These are phyloP conservation scores for Acyrthosiphon pisum DNA, from an alignment of 1,140 invertebrate species.

Conservation along the genomic window DNA sequence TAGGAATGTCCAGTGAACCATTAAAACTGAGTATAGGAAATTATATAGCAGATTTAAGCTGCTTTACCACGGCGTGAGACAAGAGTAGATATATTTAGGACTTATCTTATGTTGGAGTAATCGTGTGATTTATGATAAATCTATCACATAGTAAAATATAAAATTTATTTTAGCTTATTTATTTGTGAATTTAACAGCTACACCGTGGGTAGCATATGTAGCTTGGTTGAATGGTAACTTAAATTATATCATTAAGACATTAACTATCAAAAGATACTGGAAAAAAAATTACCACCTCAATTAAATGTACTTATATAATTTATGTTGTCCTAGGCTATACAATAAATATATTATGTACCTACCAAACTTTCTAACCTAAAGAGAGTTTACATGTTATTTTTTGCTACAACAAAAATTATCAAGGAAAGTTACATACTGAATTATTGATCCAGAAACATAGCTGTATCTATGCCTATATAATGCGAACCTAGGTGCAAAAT, in stretches of 20 bases:
- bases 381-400: background rate
- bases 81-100: too few relatives aligned
- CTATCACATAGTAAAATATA: background rate
- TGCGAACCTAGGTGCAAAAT: background rate
- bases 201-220: background rate
- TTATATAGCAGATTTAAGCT: too few relatives aligned
- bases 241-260: too few relatives aligned
- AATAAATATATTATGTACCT: background rate
- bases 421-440: background rate
- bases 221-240: background rate
- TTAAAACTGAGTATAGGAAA: too few relatives aligned
- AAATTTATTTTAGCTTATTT: background rate
- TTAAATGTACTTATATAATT: background rate
- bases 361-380: background rate
- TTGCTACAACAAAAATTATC: background rate
- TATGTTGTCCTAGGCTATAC: background rate
- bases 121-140: too few relatives aligned
- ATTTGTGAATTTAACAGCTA: background rate
- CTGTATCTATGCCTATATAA: background rate
- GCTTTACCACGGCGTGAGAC: too few relatives aligned
- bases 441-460: background rate
- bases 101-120: too few relatives aligned
- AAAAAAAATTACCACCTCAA: background rate
- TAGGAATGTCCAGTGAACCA: too few relatives aligned
- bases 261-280: background rate